Evolutionary conservation across 2,797 vertebrate species (phyloP).

Genomic region (Coranthus polyacanthus): DNA sequence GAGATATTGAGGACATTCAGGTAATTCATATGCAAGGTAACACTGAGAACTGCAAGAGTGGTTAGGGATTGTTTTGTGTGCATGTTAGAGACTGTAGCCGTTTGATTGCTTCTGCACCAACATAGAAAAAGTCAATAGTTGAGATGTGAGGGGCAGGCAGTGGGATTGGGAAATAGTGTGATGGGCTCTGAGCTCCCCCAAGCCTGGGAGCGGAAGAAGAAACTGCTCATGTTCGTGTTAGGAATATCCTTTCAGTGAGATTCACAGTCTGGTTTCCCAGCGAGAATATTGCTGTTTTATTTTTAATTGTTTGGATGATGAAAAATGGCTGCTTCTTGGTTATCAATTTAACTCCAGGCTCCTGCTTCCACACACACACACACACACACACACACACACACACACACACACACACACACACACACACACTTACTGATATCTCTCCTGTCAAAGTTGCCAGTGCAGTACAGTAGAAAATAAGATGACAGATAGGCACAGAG

Average conservation of each 20-base stretch:
- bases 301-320: conserved; percentile 40
- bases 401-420: no score
- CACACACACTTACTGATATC: background rate
- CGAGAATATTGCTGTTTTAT: conserved; percentile 10
- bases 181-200: background rate
- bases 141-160: conserved; percentile 20
- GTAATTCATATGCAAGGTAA: conserved; percentile 23
- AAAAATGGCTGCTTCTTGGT: conserved; percentile 31
- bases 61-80: conserved; percentile 27
- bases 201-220: conserved; percentile 3
- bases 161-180: conserved; percentile 4
- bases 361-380: background rate
- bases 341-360: background rate
- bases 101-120: conserved; percentile 48
- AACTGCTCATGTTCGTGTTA: conserved; percentile 10
- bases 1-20: conserved; percentile 1
- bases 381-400: no score
- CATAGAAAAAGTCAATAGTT: conserved; percentile 43
- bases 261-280: conserved; percentile 10
- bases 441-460: conserved; percentile 11
- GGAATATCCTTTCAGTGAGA: conserved; percentile 20
- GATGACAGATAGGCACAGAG: conserved; percentile 23
- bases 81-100: conserved; percentile 16
- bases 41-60: conserved; percentile 5
- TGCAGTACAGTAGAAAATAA: conserved; percentile 32